Percentiles rank a stretch among this genome's conserved stretches.
These are phyloP conservation scores for Brassicogethes aeneus DNA, from an alignment of 2,888 invertebrate genomes.

Conservation along the genomic window DNA sequence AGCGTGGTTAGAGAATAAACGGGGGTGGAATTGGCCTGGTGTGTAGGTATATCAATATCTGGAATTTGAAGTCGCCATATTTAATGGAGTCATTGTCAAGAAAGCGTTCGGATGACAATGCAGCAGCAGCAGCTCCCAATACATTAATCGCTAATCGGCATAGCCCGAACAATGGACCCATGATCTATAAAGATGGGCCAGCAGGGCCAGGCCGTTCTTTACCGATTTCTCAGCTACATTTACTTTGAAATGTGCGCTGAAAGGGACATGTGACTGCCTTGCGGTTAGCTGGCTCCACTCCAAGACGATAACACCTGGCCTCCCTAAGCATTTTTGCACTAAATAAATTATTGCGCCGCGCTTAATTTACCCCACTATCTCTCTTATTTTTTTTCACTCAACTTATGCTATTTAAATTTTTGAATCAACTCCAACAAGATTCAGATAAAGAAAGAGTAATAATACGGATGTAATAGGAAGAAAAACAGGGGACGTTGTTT, in stretches of 20 bases:
- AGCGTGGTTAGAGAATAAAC: no score
- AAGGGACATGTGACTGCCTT: constrained; percentile 27
- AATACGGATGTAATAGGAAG: no score
- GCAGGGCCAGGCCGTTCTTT: no score
- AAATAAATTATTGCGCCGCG: neutral
- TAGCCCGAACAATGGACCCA: constrained; percentile 34
- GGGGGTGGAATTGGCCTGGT: constrained; percentile 4
- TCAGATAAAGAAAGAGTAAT: no score
- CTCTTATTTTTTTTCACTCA: no score
- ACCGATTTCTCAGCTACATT: constrained; percentile 45
- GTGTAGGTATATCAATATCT: constrained; percentile 36
- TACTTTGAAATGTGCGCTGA: constrained; percentile 40
- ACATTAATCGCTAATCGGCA: constrained; percentile 40
- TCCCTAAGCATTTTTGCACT: neutral
- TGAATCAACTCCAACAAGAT: no score
- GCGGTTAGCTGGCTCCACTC: constrained; percentile 22
- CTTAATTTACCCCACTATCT: constrained; percentile 5
- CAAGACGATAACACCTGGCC: constrained; percentile 26
- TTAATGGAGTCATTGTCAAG: constrained; percentile 34
- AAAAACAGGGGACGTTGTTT: constrained; percentile 13
- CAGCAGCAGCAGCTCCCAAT: constrained; percentile 28
- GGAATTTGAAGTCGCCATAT: constrained; percentile 34
- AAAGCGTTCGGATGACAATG: constrained; percentile 24
- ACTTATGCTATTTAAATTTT: no score
- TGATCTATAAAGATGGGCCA: constrained; percentile 42